A percentile compares a stretch with the other conserved stretches of the same genome.
Conservation (phyloP, 2,888 invertebrate species). For the Lithophane leautieri region DNA sequence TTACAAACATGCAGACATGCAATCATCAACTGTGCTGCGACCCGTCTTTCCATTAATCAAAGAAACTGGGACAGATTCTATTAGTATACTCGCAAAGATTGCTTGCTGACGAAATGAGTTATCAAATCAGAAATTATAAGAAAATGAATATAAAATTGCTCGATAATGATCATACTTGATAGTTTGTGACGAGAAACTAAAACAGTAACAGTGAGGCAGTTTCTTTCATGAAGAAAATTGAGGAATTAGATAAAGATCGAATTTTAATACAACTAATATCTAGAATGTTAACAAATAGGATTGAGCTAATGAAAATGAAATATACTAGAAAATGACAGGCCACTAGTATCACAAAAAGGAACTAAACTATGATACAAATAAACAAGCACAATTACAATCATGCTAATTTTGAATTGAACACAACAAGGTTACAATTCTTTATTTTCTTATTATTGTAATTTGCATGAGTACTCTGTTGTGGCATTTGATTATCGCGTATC, state of each 20-base stretch:
- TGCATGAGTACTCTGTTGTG: conserved; percentile 23
- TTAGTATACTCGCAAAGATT: conserved; percentile 65
- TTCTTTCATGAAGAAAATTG: not conserved
- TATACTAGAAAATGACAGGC: not conserved
- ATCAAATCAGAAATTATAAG: conserved; percentile 58
- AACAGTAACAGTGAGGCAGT: not conserved
- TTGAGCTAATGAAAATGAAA: not conserved
- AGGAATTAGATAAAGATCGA: too few species aligned
- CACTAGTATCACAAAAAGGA: not conserved
- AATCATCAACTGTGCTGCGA: conserved; percentile 74
- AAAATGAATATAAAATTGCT: conserved; percentile 56
- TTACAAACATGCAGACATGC: conserved; percentile 59
- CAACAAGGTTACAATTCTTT: conserved; percentile 15
- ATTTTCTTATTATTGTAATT: conserved; percentile 24
- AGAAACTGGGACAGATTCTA: conserved; percentile 75
- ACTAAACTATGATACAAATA: not conserved
- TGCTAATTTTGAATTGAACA: conserved; percentile 10
- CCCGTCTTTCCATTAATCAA: conserved; percentile 81
- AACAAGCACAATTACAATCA: conserved; percentile 6
- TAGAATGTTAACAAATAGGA: not conserved
- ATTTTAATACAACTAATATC: not conserved
- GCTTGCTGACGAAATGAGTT: conserved; percentile 60
- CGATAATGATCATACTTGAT: conserved; percentile 39
- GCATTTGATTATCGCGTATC: conserved; percentile 34
- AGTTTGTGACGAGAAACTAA: conserved; percentile 18